Conservation (phyloP, 92 coral and sea anemone genomes). For the Phenganax marumi region DNA sequence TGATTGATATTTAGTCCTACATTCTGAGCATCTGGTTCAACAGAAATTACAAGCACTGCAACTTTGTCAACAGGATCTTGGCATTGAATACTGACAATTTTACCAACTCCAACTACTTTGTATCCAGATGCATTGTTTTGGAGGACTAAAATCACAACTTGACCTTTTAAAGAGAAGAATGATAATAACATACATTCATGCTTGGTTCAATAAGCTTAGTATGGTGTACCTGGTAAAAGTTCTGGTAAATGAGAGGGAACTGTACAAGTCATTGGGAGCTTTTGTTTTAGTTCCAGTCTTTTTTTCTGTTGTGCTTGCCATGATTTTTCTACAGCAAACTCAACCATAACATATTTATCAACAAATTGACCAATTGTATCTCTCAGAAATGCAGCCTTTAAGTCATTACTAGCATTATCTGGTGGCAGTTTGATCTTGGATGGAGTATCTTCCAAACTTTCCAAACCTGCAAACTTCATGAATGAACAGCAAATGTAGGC, state of each 20-base stretch:
- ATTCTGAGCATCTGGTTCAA: too few relatives aligned
- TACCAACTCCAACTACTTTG: background rate
- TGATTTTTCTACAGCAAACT: too few relatives aligned
- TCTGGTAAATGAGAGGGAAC: background rate
- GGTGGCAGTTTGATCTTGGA: slow-evolving; percentile 1
- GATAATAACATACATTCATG: too few relatives aligned
- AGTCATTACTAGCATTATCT: background rate
- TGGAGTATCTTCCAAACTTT: slow-evolving; percentile 13
- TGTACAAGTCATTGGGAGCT: background rate
- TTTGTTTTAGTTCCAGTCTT: too few relatives aligned
- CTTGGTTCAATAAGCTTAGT: background rate
- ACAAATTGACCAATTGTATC: too few relatives aligned
- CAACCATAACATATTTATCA: too few relatives aligned
- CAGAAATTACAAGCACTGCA: too few relatives aligned
- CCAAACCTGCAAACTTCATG: slow-evolving; percentile 26
- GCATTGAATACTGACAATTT: background rate
- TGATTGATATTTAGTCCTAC: background rate
- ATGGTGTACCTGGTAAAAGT: background rate
- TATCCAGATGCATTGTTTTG: too few relatives aligned
- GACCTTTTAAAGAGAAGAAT: too few relatives aligned
- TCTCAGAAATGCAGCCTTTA: too few relatives aligned
- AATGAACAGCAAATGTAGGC: slow-evolving; percentile 25
- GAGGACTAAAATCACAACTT: too few relatives aligned
- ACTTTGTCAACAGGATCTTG: background rate
- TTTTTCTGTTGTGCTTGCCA: too few relatives aligned